Evolutionary conservation across 2,888 invertebrate species (phyloP).

Genomic region (Perizoma affinitatum): DNA sequence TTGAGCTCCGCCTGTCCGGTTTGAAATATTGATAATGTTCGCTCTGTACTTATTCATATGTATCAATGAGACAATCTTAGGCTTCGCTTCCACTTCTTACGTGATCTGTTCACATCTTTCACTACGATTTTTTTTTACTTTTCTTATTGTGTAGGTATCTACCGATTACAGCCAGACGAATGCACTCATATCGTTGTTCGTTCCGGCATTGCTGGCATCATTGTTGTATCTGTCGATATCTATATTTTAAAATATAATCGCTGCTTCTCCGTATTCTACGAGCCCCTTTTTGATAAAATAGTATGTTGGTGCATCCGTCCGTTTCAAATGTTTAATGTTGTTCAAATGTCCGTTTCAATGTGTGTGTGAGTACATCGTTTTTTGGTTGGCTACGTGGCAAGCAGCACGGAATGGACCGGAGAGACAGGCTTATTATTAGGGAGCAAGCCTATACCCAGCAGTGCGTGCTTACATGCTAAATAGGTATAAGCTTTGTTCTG

Average conservation of each 20-base stretch:
- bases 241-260: constrained; percentile 19
- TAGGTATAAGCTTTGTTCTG: too few species aligned
- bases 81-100: too few species aligned
- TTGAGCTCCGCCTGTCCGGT: constrained; percentile 15
- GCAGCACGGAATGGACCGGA: constrained; percentile 7
- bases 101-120: too few species aligned
- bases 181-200: constrained; percentile 16
- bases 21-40: constrained; percentile 18
- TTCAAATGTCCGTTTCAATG: too few species aligned
- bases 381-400: background rate
- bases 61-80: too few species aligned
- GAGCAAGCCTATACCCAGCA: too few species aligned
- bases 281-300: constrained; percentile 21
- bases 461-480: too few species aligned
- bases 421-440: too few species aligned
- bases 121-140: constrained; percentile 10
- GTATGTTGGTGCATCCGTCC: constrained; percentile 9
- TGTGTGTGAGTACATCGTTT: background rate
- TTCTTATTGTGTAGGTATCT: constrained; percentile 2
- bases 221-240: constrained; percentile 17
- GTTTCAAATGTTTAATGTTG: too few species aligned
- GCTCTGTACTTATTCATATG: too few species aligned
- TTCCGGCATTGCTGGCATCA: constrained; percentile 13
- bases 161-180: constrained; percentile 11
- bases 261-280: constrained; percentile 14